Conservation (phyloP, 2,113 vertebrate genomes). For the Nipponia nippon region DNA sequence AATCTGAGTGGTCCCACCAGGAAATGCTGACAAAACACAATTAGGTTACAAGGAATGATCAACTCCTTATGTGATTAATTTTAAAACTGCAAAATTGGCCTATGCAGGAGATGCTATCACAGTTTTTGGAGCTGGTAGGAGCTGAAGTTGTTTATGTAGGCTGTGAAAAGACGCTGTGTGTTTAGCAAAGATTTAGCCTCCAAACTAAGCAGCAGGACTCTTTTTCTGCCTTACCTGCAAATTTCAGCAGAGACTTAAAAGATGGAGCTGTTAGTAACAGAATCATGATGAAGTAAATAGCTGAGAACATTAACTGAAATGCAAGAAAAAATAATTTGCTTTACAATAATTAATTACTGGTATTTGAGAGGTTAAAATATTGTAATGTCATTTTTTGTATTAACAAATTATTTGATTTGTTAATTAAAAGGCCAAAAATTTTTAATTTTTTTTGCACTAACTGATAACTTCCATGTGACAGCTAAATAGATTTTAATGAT, state of each 20-base stretch:
- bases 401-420: neutral
- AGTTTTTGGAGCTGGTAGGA: neutral
- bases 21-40: neutral
- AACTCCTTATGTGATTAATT: neutral
- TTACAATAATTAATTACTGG: neutral
- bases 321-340: neutral
- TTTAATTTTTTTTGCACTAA: neutral
- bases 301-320: neutral
- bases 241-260: neutral
- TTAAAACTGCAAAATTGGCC: neutral
- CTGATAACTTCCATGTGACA: neutral
- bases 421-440: neutral
- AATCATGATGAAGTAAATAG: neutral
- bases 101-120: neutral
- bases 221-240: neutral
- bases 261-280: neutral
- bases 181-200: neutral
- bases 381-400: neutral
- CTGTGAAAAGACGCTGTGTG: neutral
- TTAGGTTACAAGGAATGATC: neutral
- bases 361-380: neutral
- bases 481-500: neutral
- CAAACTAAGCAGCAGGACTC: neutral
- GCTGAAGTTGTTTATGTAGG: neutral
- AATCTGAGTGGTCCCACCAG: neutral